Percentiles rank a stretch among this genome's conserved stretches.
phyloP scores from a whole-genome alignment of 2,797 vertebrate species.

The Sebastolobus altivelis region DNA sequence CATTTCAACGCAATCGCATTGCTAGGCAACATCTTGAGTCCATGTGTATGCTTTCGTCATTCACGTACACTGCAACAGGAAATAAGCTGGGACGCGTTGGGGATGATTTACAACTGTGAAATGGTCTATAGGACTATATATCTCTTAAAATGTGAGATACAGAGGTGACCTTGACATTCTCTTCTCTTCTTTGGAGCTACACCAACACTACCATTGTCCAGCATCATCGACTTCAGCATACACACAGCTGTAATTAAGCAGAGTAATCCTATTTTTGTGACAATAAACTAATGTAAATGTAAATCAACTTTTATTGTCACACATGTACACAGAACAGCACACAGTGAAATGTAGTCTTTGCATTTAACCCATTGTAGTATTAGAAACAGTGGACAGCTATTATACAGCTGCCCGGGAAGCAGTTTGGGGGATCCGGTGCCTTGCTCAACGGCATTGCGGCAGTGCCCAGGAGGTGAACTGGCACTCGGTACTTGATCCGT shows the following conservation, averaged over 20 bases:
- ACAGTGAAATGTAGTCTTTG: not conserved
- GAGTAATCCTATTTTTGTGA: slow-evolving; percentile 69
- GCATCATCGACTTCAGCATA: slow-evolving; percentile 43
- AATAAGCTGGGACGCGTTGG: not conserved
- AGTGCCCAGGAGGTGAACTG: not conserved
- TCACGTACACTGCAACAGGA: not conserved
- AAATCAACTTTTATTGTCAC: not conserved
- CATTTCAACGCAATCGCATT: no score
- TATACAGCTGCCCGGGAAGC: no score
- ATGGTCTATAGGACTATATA: not conserved
- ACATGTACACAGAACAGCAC: not conserved
- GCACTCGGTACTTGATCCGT: not conserved
- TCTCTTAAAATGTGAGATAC: slow-evolving; percentile 36
- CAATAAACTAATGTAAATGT: slow-evolving; percentile 52
- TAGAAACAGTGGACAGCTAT: not conserved
- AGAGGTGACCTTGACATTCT: slow-evolving; percentile 28
- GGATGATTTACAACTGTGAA: not conserved
- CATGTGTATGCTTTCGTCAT: not conserved
- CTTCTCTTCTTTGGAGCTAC: slow-evolving; percentile 5
- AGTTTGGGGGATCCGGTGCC: not conserved
- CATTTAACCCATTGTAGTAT: not conserved
- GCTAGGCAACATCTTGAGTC: no score
- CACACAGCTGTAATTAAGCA: slow-evolving; percentile 65
- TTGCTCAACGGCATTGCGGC: not conserved
- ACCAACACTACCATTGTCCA: slow-evolving; percentile 1